These are phyloP conservation scores for Nyctibius bracteatus DNA, from an alignment of 2,113 vertebrate genomes.

Conservation along the genomic window DNA sequence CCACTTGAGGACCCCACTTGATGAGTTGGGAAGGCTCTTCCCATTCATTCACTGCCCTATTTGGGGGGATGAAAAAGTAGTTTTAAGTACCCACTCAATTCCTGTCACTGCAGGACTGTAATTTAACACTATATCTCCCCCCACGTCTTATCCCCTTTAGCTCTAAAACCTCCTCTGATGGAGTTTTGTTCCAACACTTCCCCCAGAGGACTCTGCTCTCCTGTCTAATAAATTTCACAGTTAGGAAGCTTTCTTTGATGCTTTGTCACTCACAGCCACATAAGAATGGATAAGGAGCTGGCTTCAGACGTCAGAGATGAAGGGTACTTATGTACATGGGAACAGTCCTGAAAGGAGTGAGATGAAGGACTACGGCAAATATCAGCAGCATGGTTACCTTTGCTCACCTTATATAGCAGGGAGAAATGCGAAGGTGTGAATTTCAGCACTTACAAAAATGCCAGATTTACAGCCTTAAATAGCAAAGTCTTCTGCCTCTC, in stretches of 20 bases:
- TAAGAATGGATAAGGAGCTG: background rate
- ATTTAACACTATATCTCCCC: background rate
- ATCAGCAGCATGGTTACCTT: conserved; percentile 22
- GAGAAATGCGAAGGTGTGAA: conserved; percentile 7
- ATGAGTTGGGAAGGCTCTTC: background rate
- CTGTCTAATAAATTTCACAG: conserved; percentile 42
- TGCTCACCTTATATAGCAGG: background rate
- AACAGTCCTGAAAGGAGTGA: background rate
- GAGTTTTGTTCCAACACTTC: background rate
- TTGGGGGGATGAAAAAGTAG: background rate
- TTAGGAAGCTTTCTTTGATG: background rate
- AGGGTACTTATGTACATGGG: background rate
- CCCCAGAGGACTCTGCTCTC: conserved; percentile 8
- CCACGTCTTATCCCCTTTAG: background rate
- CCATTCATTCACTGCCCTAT: background rate
- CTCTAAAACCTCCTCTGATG: background rate
- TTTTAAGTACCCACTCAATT: background rate
- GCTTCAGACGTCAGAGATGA: conserved; percentile 12
- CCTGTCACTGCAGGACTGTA: background rate
- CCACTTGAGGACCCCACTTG: background rate
- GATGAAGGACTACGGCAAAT: conserved; percentile 23
- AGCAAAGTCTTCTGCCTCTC: background rate
- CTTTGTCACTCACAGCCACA: background rate
- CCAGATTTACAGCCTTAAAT: conserved; percentile 28
- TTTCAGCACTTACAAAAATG: conserved; percentile 29